Evolutionary conservation across 2,113 vertebrate species (phyloP), one percentile per base, ranked within the genome.

Genomic region (Butorides virescens): DNA sequence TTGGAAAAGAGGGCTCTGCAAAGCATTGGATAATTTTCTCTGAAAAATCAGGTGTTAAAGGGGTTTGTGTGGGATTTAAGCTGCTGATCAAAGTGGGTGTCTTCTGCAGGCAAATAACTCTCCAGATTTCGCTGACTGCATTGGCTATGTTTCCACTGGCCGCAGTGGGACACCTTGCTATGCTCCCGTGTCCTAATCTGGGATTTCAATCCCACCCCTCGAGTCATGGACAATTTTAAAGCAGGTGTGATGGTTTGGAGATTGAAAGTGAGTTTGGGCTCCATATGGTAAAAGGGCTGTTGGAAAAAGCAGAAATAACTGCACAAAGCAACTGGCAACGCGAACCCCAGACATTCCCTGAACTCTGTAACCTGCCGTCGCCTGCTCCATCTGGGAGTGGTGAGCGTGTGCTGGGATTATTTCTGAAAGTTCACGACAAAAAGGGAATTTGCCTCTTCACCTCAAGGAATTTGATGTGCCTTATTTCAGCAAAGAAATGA

Each of bases 391-490:
- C 90, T 84, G 93, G 34, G 30, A 65, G 4, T 6, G 55, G 59
- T 32, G 77, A 56, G 17, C 39, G 20, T 23, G 49, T 63, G 34
- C 72, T 68, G 63, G 58, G 76, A 27, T 17, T 50, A 25, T 86
- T 88, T 62, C 63, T 53, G 72, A 92, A 71, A 67, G 68, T 59
- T 93, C 68, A 71, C 59, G 68, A 56, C 53, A 44, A 73, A 92
- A 84, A 50, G 29, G 29, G 76, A 70, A 55, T 86, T 86, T 74
- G 23, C 73, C n/a, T 92, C 39, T 86, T 92, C 92, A 90, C 53
- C 72, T 86, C 46, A 25, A 77, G 52, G 59, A 88, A 84, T 78
- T 26, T 25, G 14, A 34, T 34, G 22, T 53, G 72, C 17, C 46
- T 70, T 59, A 55, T 59, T 92, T 86, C 89, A 92, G 68, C 27